phyloP scores from a whole-genome alignment of 2,113 vertebrate species.

The Rousettus leschenaultii region DNA sequence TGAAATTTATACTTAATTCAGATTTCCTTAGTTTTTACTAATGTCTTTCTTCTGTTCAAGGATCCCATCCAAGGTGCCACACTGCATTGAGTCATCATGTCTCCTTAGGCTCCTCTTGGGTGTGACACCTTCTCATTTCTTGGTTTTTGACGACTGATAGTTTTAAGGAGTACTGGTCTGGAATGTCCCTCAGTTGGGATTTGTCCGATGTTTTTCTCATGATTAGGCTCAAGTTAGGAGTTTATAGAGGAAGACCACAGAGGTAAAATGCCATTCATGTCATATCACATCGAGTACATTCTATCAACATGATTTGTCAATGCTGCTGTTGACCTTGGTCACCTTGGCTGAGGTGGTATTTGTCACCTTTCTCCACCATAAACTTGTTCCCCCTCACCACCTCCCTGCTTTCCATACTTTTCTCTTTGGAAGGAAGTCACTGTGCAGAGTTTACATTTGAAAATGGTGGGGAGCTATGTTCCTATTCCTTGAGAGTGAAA shows the following conservation, averaged over 20 bases:
- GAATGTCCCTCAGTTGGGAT: background rate
- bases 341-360: background rate
- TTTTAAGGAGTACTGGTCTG: background rate
- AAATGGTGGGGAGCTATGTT: background rate
- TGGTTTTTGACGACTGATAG: background rate
- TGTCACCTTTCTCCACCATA: background rate
- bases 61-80: background rate
- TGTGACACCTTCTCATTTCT: background rate
- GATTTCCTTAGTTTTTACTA: background rate
- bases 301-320: background rate
- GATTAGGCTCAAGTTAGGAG: background rate
- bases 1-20: background rate
- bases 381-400: background rate
- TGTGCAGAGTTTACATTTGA: background rate
- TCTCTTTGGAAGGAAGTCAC: background rate
- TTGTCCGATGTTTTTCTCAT: background rate
- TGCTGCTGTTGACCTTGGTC: background rate
- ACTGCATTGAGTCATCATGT: background rate
- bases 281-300: background rate
- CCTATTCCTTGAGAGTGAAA: background rate
- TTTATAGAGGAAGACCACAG: background rate
- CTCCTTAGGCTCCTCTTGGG: background rate
- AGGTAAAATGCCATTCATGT: background rate
- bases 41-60: background rate
- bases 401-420: too few species aligned